Conservation (phyloP, 2,888 invertebrate species). For the Lutraria lutraria region DNA sequence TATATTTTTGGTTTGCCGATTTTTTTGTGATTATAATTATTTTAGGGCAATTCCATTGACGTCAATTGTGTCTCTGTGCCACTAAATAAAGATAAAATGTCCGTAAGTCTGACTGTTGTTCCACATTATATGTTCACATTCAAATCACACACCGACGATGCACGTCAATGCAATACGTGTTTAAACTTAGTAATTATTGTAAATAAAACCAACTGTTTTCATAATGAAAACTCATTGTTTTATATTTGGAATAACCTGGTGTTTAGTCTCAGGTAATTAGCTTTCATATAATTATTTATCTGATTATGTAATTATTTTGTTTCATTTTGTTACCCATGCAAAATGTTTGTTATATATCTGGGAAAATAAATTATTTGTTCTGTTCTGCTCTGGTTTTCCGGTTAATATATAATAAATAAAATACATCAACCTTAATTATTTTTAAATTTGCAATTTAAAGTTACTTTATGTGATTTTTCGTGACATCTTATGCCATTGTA, state of each 20-base stretch:
- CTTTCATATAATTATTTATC: background rate
- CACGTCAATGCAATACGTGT: background rate
- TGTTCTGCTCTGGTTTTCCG: too few species aligned
- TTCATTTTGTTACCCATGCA: background rate
- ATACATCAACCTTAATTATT: too few species aligned
- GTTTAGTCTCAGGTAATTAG: constrained; percentile 15
- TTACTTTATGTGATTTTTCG: too few species aligned
- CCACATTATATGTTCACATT: background rate
- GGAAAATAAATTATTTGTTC: too few species aligned
- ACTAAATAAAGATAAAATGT: background rate
- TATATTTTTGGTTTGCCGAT: background rate
- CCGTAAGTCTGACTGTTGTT: background rate
- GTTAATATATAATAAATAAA: too few species aligned
- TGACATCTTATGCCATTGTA: too few species aligned
- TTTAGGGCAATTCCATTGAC: background rate
- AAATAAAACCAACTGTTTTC: background rate
- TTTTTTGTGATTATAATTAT: background rate
- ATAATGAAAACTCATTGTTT: background rate
- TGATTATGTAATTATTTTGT: background rate
- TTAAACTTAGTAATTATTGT: background rate
- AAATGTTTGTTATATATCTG: too few species aligned
- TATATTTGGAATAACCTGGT: constrained; percentile 12
- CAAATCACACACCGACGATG: background rate
- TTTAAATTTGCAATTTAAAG: too few species aligned
- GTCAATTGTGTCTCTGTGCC: background rate